Evolutionary conservation across 37 sponge, comb jelly and placozoan genomes (phyloP), one percentile per base, ranked within the genome.

Genomic region (Crambe crambe): DNA sequence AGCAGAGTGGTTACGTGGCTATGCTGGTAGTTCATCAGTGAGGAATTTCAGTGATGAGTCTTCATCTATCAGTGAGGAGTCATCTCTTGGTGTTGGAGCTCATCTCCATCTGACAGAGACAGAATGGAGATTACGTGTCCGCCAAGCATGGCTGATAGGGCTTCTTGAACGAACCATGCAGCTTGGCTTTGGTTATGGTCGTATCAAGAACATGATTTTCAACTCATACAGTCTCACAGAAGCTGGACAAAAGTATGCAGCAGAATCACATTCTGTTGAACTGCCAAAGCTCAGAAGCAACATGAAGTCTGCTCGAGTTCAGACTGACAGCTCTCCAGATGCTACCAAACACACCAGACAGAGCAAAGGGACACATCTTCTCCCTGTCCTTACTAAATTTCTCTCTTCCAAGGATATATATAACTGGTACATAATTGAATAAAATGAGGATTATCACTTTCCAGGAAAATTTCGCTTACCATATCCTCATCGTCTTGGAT

Each of bases 81-180:
- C 51, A 47, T 35, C 42, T 31, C 40, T 35, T 62, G 77, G 77
- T 62, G 15, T 76, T 36, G 77, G 77, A 15, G 43, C 40, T 62
- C 15, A 9, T 9, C 40, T 61, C 25, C 15, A 36, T 61, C 43
- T 76, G 1, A n/a, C 77, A 3, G 39, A n/a, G n/a, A 2, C 12
- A 3, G 23, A 62, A 26, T 81, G 81, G 81, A 56, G 72, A 26
- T 8, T 70, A 35, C 71, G 58, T 22, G 70, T 81, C 56, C 72
- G 81, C 18, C 73, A 70, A 58, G 72, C 81, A 30, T 81, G 81
- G 81, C 60, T 81, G 0, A 9, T 36, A 2, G 72, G 81, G 1
- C 32, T 70, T 39, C 60, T 81, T 8, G 27, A 71, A 9, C 38
- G 72, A 27, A 22, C 26, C 41, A 81, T 81, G 72, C 69, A 71